Evolutionary conservation across 2,888 invertebrate species (phyloP).

Genomic region (Leucoma salicis): DNA sequence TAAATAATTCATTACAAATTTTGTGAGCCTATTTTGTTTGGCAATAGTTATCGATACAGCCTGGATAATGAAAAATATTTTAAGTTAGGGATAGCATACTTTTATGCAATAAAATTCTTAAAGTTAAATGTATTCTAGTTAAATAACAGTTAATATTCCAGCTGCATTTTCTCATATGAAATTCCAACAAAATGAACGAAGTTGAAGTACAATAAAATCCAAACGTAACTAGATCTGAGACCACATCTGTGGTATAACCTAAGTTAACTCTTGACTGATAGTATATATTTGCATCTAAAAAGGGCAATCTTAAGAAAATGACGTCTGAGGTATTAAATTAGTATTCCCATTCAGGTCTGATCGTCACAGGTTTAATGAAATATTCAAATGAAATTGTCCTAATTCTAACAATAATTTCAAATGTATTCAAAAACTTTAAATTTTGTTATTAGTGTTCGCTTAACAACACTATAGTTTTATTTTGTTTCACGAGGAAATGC

Average conservation of each 20-base stretch:
- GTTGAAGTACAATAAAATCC: constrained; percentile 10
- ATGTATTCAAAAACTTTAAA: no score
- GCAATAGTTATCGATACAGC: no score
- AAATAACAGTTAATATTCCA: background rate
- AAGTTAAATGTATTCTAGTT: background rate
- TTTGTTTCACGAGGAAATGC: no score
- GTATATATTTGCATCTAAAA: constrained; percentile 41
- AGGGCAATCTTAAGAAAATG: constrained; percentile 36
- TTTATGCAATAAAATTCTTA: no score
- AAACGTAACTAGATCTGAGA: constrained; percentile 10
- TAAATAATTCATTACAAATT: no score
- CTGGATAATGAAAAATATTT: no score
- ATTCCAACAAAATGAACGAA: constrained; percentile 14
- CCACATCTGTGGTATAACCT: constrained; percentile 12
- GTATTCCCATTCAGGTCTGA: constrained; percentile 25
- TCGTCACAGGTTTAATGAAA: constrained; percentile 15
- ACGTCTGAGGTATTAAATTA: constrained; percentile 32
- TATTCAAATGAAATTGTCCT: constrained; percentile 28
- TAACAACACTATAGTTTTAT: no score
- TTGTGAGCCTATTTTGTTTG: no score
- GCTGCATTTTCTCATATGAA: constrained; percentile 21
- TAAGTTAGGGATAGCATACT: no score
- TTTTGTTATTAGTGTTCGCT: no score
- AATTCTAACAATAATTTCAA: constrained; percentile 22
- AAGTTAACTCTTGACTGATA: constrained; percentile 23